Percentiles rank a stretch among this genome's conserved stretches.
Evolutionary conservation across 1,140 invertebrate genomes (phyloP).

Genomic region (Drosophila kikkawai): DNA sequence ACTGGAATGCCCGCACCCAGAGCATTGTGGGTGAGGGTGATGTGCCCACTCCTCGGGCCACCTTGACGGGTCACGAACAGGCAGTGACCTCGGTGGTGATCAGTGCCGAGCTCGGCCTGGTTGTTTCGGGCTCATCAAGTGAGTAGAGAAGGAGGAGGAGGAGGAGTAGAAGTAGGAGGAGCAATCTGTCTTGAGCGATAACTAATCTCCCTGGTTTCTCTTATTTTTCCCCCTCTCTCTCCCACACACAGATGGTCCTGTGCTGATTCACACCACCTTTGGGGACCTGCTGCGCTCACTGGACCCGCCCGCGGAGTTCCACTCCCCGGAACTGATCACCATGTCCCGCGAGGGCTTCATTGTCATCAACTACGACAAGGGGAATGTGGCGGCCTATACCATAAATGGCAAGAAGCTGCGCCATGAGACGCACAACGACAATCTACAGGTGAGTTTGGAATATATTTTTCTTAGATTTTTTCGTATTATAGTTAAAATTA

Average conservation of each 20-base stretch:
- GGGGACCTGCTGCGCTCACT: slow-evolving; percentile 97
- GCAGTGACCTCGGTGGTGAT: slow-evolving; percentile 97
- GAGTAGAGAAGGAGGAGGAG: slow-evolving; percentile 10
- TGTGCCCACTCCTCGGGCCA: slow-evolving; percentile 96
- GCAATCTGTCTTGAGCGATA: too few species aligned
- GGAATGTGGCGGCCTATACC: slow-evolving; percentile 96
- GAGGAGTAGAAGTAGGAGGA: too few species aligned
- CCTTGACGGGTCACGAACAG: slow-evolving; percentile 98
- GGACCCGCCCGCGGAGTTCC: slow-evolving; percentile 91
- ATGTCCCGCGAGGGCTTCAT: slow-evolving; percentile 98
- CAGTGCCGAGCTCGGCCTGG: slow-evolving; percentile 98
- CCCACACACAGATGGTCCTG: slow-evolving; percentile 93
- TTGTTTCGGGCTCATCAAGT: slow-evolving; percentile 97
- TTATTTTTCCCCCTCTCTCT: too few species aligned
- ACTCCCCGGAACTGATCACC: slow-evolving; percentile 95
- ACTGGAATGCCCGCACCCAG: slow-evolving; percentile 98
- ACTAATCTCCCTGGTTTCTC: neutral
- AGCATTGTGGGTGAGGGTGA: slow-evolving; percentile 98
- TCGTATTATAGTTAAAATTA: too few species aligned
- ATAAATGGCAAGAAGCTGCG: slow-evolving; percentile 95
- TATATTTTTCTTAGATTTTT: neutral
- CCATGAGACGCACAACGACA: slow-evolving; percentile 96
- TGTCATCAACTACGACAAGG: slow-evolving; percentile 96
- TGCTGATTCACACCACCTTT: slow-evolving; percentile 98
- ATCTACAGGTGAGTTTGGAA: slow-evolving; percentile 91